Evolutionary conservation across 2,888 invertebrate species (phyloP).

Genomic region (Conomelus anceps): DNA sequence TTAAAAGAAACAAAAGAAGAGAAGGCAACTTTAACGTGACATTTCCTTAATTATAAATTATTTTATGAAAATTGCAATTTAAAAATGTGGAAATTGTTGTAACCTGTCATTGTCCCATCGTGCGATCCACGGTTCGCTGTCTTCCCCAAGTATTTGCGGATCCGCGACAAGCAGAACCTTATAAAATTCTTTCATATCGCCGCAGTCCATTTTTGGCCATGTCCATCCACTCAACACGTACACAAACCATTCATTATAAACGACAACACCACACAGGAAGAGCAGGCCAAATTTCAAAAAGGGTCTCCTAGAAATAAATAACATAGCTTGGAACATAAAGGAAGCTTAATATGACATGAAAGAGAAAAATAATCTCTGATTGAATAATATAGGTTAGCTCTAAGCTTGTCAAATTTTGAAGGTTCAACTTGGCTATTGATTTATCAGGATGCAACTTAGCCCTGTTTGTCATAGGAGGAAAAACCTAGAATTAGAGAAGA

Average conservation of each 20-base stretch:
- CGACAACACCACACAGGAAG: conserved; percentile 28
- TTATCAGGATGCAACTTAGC: no score
- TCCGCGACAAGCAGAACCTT: conserved; percentile 74
- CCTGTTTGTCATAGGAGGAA: no score
- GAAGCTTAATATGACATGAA: no score
- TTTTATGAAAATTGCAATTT: not conserved
- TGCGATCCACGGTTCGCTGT: conserved; percentile 61
- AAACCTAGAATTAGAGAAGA: no score
- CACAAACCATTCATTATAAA: conserved; percentile 53
- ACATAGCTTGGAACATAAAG: not conserved
- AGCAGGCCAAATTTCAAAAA: not conserved
- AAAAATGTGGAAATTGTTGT: not conserved
- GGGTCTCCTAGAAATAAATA: not conserved
- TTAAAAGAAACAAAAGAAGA: not conserved
- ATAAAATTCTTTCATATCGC: conserved; percentile 47
- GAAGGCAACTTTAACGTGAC: not conserved
- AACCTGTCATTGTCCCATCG: conserved; percentile 90
- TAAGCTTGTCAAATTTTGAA: no score
- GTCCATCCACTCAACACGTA: conserved; percentile 48
- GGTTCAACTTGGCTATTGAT: no score
- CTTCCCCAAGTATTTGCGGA: conserved; percentile 84
- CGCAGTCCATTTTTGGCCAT: conserved; percentile 45
- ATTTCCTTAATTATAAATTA: not conserved
- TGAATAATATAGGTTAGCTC: no score
- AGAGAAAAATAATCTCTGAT: no score